Base-by-base conservation (phyloP, 2,113 vertebrate genomes). In the Indicator indicator region DNA sequence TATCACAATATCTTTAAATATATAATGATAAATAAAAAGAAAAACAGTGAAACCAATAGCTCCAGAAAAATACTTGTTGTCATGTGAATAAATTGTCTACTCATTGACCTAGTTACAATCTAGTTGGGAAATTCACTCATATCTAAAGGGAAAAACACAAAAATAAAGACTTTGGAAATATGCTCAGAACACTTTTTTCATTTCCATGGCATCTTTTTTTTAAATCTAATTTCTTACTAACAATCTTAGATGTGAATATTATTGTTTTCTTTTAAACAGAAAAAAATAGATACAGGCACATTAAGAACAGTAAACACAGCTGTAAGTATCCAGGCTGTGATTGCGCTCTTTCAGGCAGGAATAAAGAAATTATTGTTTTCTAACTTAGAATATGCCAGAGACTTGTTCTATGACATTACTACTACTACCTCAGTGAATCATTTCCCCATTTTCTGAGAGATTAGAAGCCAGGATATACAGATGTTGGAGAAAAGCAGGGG, bases 61-160 rank as follows among this genome's bases (percentile, higher is more conserved):
- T 90, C 38, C 16, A 44, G 84, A 63, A 48, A 36, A 90, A 52
- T 48, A 60, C 5, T 88, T 50, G 12, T 7, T n/a, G 9, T 48
- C 38, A 56, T 71, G 42, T 54, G 65, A 90, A 92, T 90, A 86
- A 84, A 81, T 92, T 84, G 76, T 70, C 70, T 87, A 36, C 16
- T 85, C 55, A 70, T 21, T 91, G 74, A 92, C 86, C 89, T 87
- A 96, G 30, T 90, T 93, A 70, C 32, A 80, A n/a, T 74, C 32
- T 79, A 52, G 50, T 79, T 6, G 5, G 28, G 36, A 94, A 79
- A 94, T 85, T 91, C 70, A 77, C 8, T 72, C 33, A 30, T 12
- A 82, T 70, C 59, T 71, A 85, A 82, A 28, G 59, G 40, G 59
- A 9, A 46, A 86, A 85, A 44, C 28, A 38, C 6, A 76, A 82